Evolutionary conservation across 2,797 vertebrate genomes (phyloP).

Genomic region (Microctenopoma stevenorrisi): DNA sequence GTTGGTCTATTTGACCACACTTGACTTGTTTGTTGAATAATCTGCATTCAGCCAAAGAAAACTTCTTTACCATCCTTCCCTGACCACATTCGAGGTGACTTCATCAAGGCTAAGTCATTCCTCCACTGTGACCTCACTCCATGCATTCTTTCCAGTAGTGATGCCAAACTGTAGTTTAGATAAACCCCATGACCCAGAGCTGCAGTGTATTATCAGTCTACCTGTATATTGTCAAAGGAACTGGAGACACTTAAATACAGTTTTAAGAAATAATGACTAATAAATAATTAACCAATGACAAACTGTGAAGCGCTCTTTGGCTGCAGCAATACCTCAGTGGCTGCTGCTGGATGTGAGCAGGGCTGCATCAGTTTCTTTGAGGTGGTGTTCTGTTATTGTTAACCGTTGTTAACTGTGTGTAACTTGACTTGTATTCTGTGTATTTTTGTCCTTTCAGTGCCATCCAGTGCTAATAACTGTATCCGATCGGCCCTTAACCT

Average conservation of each 20-base stretch:
- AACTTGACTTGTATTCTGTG: conserved; percentile 72
- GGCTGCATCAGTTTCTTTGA: conserved; percentile 80
- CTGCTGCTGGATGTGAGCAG: conserved; percentile 57
- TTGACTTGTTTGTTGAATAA: conserved; percentile 17
- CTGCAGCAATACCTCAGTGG: conserved; percentile 30
- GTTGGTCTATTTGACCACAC: not conserved
- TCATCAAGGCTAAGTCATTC: conserved; percentile 29
- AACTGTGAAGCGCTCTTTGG: conserved; percentile 32
- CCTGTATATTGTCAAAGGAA: not conserved
- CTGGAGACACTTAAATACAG: not conserved
- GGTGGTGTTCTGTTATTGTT: conserved; percentile 69
- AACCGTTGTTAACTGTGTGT: conserved; percentile 71
- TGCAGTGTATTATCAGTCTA: not conserved
- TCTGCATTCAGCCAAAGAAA: conserved; percentile 39
- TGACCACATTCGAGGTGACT: conserved; percentile 29
- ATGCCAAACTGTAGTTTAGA: conserved; percentile 19
- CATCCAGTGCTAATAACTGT: conserved; percentile 81
- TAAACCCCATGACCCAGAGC: conserved; percentile 6
- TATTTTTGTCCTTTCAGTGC: conserved; percentile 83
- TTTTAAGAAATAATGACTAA: conserved; percentile 13
- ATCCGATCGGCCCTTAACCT: conserved; percentile 74
- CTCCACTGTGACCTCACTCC: conserved; percentile 41
- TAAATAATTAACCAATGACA: not conserved
- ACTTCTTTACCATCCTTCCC: conserved; percentile 12
- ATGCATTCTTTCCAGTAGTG: conserved; percentile 50